Percentiles rank a stretch among this genome's conserved stretches.
phyloP scores from a whole-genome alignment of 2,888 invertebrate genomes.

The Chromoteleia sp. region DNA sequence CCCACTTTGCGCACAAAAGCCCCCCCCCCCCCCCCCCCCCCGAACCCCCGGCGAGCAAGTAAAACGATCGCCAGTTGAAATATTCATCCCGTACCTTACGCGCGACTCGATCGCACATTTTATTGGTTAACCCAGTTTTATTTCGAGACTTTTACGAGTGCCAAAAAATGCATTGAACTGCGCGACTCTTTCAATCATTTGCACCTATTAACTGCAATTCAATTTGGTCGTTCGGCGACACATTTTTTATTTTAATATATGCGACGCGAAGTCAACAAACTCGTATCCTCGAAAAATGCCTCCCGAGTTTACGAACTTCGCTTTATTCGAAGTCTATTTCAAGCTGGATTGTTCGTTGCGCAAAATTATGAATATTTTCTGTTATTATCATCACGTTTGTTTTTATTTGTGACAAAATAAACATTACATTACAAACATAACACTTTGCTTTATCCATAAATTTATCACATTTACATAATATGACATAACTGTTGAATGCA shows the following conservation, averaged over 20 bases:
- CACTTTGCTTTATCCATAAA: too few relatives aligned
- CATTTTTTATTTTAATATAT: conserved; percentile 23
- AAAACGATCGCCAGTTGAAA: conserved; percentile 42
- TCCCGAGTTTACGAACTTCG: neutral
- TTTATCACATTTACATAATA: too few relatives aligned
- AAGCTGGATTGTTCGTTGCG: too few relatives aligned
- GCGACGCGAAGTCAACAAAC: conserved; percentile 3
- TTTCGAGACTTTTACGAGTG: conserved; percentile 63
- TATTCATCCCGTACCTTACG: conserved; percentile 45
- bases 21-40: neutral
- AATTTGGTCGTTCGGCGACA: conserved; percentile 34
- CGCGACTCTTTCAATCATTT: conserved; percentile 32
- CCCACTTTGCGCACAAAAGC: neutral
- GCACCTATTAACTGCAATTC: conserved; percentile 42
- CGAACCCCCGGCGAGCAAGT: conserved; percentile 6
- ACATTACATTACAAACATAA: too few relatives aligned
- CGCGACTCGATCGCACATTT: conserved; percentile 45
- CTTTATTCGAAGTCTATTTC: too few relatives aligned
- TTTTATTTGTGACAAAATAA: too few relatives aligned
- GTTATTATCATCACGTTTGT: too few relatives aligned
- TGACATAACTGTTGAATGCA: too few relatives aligned
- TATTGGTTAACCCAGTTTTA: conserved; percentile 66
- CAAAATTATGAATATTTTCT: too few relatives aligned
- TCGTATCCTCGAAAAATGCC: neutral
- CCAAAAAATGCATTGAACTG: conserved; percentile 65